Conservation (phyloP, 2,113 vertebrate genomes). For the Poeciliopsis occidentalis region DNA sequence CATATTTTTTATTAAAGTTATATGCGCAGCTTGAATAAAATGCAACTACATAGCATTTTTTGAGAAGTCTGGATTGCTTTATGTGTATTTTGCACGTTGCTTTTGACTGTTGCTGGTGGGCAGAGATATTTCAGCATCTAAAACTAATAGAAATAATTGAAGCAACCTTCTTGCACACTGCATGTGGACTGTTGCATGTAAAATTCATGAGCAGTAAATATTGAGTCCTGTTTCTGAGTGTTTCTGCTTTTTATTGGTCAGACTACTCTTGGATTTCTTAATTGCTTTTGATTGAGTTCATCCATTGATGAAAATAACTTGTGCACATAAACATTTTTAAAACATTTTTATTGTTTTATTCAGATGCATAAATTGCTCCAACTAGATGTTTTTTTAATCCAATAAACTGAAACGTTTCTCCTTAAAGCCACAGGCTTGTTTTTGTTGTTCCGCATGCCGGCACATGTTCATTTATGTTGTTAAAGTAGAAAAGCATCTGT, state of each 20-base stretch:
- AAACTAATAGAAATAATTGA: not conserved
- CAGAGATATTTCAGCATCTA: too few species aligned
- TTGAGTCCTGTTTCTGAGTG: not conserved
- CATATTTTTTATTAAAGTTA: too few species aligned
- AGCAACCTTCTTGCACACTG: too few species aligned
- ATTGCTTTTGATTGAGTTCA: not conserved
- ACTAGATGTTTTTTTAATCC: not conserved
- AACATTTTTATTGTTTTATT: not conserved
- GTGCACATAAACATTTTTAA: not conserved
- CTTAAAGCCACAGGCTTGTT: not conserved
- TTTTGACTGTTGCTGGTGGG: too few species aligned
- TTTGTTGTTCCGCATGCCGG: slow-evolving; percentile 4
- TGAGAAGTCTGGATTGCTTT: too few species aligned
- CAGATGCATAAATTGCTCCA: not conserved
- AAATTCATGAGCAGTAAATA: too few species aligned
- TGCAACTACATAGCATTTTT: too few species aligned
- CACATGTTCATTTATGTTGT: slow-evolving; percentile 25
- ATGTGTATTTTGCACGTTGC: too few species aligned
- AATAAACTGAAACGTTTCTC: too few species aligned
- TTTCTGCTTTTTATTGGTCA: not conserved
- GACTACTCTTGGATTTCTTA: not conserved
- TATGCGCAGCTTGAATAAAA: too few species aligned
- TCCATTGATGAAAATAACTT: not conserved
- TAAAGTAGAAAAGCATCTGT: slow-evolving; percentile 24
- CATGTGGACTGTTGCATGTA: too few species aligned